Evolutionary conservation across 2,888 invertebrate species (phyloP), one percentile per base, ranked within the genome.

Genomic region (Drosophila nigricruria): DNA sequence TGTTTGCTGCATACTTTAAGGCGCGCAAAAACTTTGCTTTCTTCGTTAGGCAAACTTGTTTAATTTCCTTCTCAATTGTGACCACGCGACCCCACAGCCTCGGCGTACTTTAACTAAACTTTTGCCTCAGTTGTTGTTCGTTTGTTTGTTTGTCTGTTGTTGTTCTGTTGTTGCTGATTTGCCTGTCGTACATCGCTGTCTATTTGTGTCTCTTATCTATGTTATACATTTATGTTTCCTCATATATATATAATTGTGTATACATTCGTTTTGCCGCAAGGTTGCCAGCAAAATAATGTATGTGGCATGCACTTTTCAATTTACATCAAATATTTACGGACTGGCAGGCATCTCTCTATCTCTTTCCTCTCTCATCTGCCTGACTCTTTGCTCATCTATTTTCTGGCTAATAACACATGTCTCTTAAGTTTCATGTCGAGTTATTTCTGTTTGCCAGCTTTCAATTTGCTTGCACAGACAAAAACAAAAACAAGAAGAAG

Each of bases 41-140:
- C 75, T 82, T 83, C 83, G 88, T 83, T 83, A 80, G 79, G 71
- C 65, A 86, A 86, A 86, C 86, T 86, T 84, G 88, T 86, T 88
- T 86, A 86, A 86, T 86, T 88, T 88, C 86, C 86, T 86, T 84
- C 86, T 73, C 81, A 86, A 87, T 85, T 87, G 87, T 87, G 87
- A 71, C 68, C 73, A 66, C 64, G 72, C 70, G 70, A 76, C 65
- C 52, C 34, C 12, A 3, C 14, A 10, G 27, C 32, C 53, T 5
- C 25, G 0, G n/a, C 38, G 23, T 78, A 65, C 70, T 73, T 81
- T 74, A 70, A 62, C 76, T 74, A 56, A 83, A 84, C 72, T 87
- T 84, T 84, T 54, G 43, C 73, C 73, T 72, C 68, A 72, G 64
- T 73, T 69, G 58, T 72, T 34, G 20, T 14, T 50, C 30, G 50